Conservation (phyloP, 2,113 vertebrate species). For the Tinamus guttatus region DNA sequence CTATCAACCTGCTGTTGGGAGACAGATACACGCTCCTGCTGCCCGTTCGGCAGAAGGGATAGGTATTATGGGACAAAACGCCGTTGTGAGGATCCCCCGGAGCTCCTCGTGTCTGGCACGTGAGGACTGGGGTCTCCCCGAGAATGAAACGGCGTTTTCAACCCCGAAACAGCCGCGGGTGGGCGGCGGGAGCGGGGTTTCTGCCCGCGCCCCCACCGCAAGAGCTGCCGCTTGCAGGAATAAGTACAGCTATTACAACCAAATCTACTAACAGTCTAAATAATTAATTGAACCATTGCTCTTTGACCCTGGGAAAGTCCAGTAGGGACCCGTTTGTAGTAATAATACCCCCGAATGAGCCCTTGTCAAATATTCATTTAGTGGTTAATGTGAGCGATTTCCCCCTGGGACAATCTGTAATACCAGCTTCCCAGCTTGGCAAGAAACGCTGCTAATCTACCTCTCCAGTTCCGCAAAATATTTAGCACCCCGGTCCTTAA, state of each 20-base stretch:
- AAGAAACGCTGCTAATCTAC: constrained; percentile 91
- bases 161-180: background rate
- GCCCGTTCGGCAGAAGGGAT: background rate
- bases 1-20: background rate
- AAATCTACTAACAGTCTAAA: constrained; percentile 92
- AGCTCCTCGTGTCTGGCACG: background rate
- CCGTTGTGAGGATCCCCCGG: background rate
- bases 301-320: constrained; percentile 93
- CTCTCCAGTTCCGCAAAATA: constrained; percentile 81
- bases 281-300: constrained; percentile 95
- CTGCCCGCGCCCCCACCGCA: constrained; percentile 76
- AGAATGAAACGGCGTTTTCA: background rate
- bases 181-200: background rate
- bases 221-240: constrained; percentile 77
- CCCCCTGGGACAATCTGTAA: constrained; percentile 90
- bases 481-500: constrained; percentile 81
- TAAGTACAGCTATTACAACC: constrained; percentile 87
- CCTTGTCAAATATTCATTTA: constrained; percentile 99
- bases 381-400: constrained; percentile 94
- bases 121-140: background rate
- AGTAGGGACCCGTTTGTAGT: constrained; percentile 90
- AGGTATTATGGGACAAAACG: background rate
- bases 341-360: constrained; percentile 93
- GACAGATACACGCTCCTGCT: background rate
- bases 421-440: constrained; percentile 87